A percentile compares a stretch with the other conserved stretches of the same genome.
phyloP scores from a whole-genome alignment of 2,113 vertebrate genomes.

The Tachycineta bicolor region DNA sequence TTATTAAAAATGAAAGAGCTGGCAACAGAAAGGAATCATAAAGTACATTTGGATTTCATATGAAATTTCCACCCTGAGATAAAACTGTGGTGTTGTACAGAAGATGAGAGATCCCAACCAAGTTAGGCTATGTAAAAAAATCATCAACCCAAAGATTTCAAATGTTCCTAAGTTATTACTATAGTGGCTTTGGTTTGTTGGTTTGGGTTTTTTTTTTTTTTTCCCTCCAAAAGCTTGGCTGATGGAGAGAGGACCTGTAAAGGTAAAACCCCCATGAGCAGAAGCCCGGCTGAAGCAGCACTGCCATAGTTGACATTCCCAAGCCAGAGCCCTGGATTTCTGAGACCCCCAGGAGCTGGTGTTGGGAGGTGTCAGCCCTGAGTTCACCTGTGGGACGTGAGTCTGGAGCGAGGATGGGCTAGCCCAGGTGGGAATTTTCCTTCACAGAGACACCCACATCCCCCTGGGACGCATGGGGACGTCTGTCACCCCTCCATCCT shows the following conservation, averaged over 20 bases:
- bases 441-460: neutral
- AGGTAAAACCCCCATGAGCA: neutral
- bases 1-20: slow-evolving; percentile 53
- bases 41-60: slow-evolving; percentile 19
- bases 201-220: too few species aligned
- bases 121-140: neutral
- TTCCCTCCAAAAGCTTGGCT: neutral
- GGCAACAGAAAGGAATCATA: neutral
- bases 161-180: neutral
- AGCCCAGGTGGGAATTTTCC: neutral
- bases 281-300: neutral
- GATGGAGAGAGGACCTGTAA: neutral
- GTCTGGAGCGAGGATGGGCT: neutral
- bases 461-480: neutral
- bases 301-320: fast-evolving
- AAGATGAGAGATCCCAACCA: neutral
- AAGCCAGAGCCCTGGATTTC: neutral
- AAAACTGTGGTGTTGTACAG: neutral
- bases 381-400: neutral
- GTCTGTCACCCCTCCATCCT: neutral
- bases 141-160: neutral
- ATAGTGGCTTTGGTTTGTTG: too few species aligned
- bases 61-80: neutral
- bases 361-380: neutral
- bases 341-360: fast-evolving